Conservation (phyloP, 2,888 invertebrate species). For the Polymixis flavicincta region DNA sequence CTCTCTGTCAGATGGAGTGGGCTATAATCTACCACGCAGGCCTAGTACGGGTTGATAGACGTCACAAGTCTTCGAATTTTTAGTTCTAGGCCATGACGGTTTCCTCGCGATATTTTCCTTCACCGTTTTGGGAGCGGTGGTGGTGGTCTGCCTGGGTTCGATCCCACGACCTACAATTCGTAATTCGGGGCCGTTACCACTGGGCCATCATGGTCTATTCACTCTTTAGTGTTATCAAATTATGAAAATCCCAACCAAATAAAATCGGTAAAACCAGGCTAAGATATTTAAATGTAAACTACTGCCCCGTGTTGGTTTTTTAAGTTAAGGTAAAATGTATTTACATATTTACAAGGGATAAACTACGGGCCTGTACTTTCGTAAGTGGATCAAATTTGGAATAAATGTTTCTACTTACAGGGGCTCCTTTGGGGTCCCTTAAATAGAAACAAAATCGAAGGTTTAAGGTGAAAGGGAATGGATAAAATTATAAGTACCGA, state of each 20-base stretch:
- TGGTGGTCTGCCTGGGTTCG: no score
- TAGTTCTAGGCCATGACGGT: no score
- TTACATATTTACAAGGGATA: slow-evolving; percentile 68
- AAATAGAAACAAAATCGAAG: slow-evolving; percentile 54
- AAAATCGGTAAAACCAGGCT: slow-evolving; percentile 26
- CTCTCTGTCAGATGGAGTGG: no score
- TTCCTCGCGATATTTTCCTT: no score
- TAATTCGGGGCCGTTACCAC: no score
- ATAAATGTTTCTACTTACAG: slow-evolving; percentile 64
- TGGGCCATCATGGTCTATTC: no score
- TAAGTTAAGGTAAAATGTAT: slow-evolving; percentile 58
- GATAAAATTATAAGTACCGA: slow-evolving; percentile 30
- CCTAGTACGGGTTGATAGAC: no score
- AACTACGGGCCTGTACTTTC: slow-evolving; percentile 64
- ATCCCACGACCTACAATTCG: no score
- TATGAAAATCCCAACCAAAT: slow-evolving; percentile 12
- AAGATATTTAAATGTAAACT: slow-evolving; percentile 48
- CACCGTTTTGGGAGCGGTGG: no score
- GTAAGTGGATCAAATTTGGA: slow-evolving; percentile 69
- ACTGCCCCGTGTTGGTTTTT: slow-evolving; percentile 42
- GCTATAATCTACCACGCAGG: no score
- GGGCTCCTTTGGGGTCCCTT: slow-evolving; percentile 52
- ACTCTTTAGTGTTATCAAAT: neutral
- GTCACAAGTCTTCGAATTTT: no score
- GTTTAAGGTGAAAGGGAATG: slow-evolving; percentile 46